phyloP scores from a whole-genome alignment of 1,140 invertebrate species.

The Dendrolimus kikuchii region DNA sequence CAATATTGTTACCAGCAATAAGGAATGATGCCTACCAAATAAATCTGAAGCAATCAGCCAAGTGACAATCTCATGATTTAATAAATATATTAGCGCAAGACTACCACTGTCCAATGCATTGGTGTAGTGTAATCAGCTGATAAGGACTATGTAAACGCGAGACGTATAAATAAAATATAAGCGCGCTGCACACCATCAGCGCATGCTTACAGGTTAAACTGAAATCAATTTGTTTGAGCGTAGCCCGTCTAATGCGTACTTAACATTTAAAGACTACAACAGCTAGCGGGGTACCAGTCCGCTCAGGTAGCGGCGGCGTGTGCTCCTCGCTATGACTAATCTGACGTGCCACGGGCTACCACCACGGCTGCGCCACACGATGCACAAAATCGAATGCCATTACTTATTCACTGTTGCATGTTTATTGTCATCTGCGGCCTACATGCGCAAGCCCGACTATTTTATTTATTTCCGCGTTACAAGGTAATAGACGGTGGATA shows the following conservation, averaged over 20 bases:
- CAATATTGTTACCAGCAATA: no score
- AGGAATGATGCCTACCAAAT: conserved; percentile 4
- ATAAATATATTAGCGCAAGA: conserved; percentile 10
- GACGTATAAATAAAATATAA: conserved; percentile 23
- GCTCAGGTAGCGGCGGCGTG: conserved; percentile 14
- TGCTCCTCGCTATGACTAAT: conserved; percentile 36
- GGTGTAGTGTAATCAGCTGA: conserved; percentile 62
- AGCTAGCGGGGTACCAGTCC: background rate
- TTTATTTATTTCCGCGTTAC: conserved; percentile 29
- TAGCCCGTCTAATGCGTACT: conserved; percentile 11
- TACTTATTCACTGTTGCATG: conserved; percentile 63
- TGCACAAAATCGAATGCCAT: conserved; percentile 67
- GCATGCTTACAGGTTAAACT: conserved; percentile 51
- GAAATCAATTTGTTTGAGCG: conserved; percentile 47
- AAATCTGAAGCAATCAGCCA: conserved; percentile 4
- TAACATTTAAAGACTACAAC: background rate
- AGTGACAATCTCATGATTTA: conserved; percentile 1
- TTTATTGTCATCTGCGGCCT: conserved; percentile 58
- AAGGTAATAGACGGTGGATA: conserved; percentile 24
- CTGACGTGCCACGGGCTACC: conserved; percentile 18
- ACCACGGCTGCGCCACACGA: conserved; percentile 50
- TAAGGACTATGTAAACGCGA: conserved; percentile 42
- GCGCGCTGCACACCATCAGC: conserved; percentile 35
- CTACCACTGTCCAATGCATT: conserved; percentile 25
- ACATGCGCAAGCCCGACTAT: conserved; percentile 56